phyloP scores from a whole-genome alignment of 2,113 vertebrate genomes.

The Picathartes gymnocephalus region DNA sequence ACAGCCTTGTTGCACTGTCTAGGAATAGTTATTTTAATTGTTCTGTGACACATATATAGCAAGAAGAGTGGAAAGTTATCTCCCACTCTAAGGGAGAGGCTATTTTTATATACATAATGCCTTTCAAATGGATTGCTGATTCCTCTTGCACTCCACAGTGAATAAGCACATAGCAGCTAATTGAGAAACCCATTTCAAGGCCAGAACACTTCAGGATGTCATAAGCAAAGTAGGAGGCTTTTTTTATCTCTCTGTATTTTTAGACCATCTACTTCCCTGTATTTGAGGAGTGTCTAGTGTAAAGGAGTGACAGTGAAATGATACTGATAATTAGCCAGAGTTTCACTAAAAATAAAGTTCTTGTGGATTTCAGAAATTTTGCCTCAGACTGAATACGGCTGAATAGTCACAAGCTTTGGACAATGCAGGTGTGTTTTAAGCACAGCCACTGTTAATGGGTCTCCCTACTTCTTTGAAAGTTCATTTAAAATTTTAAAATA shows the following conservation, averaged over 20 bases:
- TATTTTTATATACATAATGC: conserved; percentile 37
- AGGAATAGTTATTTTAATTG: conserved; percentile 24
- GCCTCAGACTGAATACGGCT: not conserved
- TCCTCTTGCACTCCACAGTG: not conserved
- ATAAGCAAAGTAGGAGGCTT: conserved; percentile 2
- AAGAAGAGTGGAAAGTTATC: not conserved
- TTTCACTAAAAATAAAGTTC: not conserved
- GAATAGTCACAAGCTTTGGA: not conserved
- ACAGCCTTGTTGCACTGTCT: not conserved
- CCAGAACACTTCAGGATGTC: conserved; percentile 27
- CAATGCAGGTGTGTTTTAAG: not conserved
- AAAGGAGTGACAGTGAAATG: not conserved
- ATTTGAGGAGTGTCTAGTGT: not conserved
- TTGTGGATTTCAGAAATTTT: not conserved
- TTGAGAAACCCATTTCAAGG: conserved; percentile 18
- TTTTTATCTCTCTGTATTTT: conserved; percentile 44
- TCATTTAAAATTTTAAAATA: not conserved
- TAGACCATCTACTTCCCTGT: not conserved
- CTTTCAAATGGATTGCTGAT: conserved; percentile 35
- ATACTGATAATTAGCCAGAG: not conserved
- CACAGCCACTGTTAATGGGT: not conserved
- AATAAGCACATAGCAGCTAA: conserved; percentile 13
- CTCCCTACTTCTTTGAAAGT: not conserved
- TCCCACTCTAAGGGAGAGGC: not conserved
- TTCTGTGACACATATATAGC: not conserved